Evolutionary conservation across 2,797 vertebrate species (phyloP).

Genomic region (Melanotaenia boesemani): DNA sequence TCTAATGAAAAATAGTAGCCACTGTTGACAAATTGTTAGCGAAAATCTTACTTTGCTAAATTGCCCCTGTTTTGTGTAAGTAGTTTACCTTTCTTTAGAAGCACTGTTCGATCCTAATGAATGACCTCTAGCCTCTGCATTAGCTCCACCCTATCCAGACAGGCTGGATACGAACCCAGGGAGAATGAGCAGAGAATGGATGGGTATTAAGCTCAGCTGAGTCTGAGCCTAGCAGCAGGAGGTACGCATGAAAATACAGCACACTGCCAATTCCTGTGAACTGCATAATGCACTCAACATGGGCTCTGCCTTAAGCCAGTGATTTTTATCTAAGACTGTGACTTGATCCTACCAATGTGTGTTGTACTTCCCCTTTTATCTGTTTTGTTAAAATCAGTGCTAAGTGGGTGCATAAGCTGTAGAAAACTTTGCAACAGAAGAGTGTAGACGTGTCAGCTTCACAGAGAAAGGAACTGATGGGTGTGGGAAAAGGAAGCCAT

Average conservation of each 20-base stretch:
- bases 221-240: constrained; percentile 12
- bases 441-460: constrained; percentile 10
- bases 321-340: constrained; percentile 23
- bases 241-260: constrained; percentile 20
- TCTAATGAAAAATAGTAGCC: neutral
- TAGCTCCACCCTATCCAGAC: constrained; percentile 35
- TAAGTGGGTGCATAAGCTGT: neutral
- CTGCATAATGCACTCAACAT: constrained; percentile 32
- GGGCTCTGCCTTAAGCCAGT: constrained; percentile 17
- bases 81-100: constrained; percentile 39
- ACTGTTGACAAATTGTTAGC: neutral
- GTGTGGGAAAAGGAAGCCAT: constrained; percentile 23
- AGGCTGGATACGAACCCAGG: constrained; percentile 43
- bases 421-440: neutral
- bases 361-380: constrained; percentile 5
- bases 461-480: constrained; percentile 12
- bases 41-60: neutral
- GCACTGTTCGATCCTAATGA: constrained; percentile 29
- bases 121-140: constrained; percentile 52
- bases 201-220: constrained; percentile 4
- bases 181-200: constrained; percentile 24
- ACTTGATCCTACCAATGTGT: constrained; percentile 33
- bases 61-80: neutral
- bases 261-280: constrained; percentile 6
- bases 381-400: constrained; percentile 28